Evolutionary conservation across 2,888 invertebrate species (phyloP).

Genomic region (Capitulum mitella): DNA sequence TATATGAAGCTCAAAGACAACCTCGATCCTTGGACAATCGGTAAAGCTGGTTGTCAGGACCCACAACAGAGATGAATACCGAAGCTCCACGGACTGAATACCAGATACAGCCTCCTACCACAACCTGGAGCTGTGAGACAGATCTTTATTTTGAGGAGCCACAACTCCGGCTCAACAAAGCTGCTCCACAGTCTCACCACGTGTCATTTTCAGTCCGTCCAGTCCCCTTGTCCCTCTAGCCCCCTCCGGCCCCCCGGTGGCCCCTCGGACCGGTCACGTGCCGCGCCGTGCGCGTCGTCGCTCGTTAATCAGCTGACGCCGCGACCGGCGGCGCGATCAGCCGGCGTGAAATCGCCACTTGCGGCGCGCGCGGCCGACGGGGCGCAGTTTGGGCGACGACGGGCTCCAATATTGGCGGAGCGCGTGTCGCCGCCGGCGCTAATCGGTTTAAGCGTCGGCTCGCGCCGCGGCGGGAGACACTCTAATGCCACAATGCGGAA

Average conservation of each 20-base stretch:
- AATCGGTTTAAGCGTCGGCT: not conserved
- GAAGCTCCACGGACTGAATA: no score
- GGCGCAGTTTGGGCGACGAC: not conserved
- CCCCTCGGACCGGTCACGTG: constrained; percentile 32
- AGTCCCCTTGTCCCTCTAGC: constrained; percentile 30
- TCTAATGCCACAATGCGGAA: not conserved
- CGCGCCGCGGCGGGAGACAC: not conserved
- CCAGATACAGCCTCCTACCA: no score
- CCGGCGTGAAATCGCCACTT: constrained; percentile 20
- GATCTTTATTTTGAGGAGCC: no score
- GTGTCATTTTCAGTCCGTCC: no score
- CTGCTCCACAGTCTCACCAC: no score
- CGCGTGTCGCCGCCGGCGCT: not conserved
- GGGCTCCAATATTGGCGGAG: not conserved
- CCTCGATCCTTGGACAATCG: no score
- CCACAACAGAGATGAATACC: no score
- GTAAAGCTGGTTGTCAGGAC: no score
- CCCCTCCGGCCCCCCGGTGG: constrained; percentile 30
- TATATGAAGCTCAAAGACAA: no score
- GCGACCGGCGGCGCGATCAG: constrained; percentile 32
- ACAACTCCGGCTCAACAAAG: no score
- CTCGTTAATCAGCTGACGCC: constrained; percentile 34
- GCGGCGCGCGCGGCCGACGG: not conserved
- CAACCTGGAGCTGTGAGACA: no score
- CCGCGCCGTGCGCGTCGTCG: constrained; percentile 37